Percentiles rank a stretch among this genome's conserved stretches.
phyloP scores from a whole-genome alignment of 2,113 vertebrate species.

The Oceanites oceanicus region DNA sequence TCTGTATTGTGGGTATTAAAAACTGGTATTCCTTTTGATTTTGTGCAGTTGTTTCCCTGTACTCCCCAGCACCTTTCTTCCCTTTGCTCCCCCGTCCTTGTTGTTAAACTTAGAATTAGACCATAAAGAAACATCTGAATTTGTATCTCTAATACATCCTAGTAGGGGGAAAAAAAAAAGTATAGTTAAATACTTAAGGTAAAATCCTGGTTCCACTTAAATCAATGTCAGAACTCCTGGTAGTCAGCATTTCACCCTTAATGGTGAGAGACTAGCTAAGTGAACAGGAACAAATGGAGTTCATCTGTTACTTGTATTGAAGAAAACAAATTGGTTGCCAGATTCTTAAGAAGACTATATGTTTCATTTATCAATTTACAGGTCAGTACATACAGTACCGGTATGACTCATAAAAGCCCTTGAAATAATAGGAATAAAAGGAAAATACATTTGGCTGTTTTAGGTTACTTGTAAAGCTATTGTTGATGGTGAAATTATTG shows the following conservation, averaged over 20 bases:
- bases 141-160: neutral
- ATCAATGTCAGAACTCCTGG: neutral
- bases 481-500: slow-evolving; percentile 62
- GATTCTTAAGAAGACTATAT: neutral
- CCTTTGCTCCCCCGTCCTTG: neutral
- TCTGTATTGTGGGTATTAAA: neutral
- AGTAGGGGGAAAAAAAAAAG: too few relatives aligned
- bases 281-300: slow-evolving; percentile 6
- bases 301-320: neutral
- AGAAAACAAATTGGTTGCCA: slow-evolving; percentile 20
- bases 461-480: slow-evolving; percentile 14
- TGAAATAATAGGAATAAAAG: slow-evolving; percentile 48
- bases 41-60: neutral
- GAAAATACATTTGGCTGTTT: slow-evolving; percentile 26
- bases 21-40: neutral
- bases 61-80: neutral
- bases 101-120: neutral
- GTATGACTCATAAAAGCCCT: slow-evolving; percentile 23
- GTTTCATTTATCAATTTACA: slow-evolving; percentile 68
- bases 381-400: slow-evolving; percentile 43
- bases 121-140: neutral
- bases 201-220: neutral
- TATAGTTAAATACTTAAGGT: neutral
- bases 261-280: neutral
- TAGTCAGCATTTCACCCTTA: neutral